Percentiles rank a stretch among this genome's conserved stretches.
Evolutionary conservation across 2,888 invertebrate species (phyloP).

Genomic region (Elaeidobius kamerunicus): DNA sequence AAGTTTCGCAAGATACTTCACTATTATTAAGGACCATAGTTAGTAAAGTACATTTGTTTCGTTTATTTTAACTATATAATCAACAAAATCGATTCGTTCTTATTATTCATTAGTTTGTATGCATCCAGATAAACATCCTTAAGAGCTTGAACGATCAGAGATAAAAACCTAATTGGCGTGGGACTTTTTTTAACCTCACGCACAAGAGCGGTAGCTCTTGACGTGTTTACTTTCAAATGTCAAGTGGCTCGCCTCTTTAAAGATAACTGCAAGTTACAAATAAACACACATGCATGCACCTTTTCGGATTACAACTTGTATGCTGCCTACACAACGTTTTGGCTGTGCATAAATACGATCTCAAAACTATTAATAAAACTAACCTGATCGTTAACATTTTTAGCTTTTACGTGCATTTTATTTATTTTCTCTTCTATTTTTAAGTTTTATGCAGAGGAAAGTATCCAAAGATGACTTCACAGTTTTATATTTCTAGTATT

Average conservation of each 20-base stretch:
- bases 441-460: no score
- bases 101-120: no score
- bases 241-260: conserved; percentile 15
- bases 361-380: no score
- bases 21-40: no score
- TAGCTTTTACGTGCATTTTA: no score
- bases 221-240: conserved; percentile 23
- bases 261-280: conserved; percentile 20
- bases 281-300: conserved; percentile 20
- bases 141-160: conserved; percentile 9
- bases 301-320: conserved; percentile 8
- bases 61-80: no score
- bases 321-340: background rate
- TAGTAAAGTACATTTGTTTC: no score
- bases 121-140: conserved; percentile 3
- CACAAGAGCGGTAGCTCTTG: conserved; percentile 22
- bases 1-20: background rate
- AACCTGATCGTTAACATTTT: background rate
- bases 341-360: no score
- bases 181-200: conserved; percentile 16
- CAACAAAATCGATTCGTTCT: no score
- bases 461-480: no score
- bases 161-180: conserved; percentile 24
- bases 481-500: no score
- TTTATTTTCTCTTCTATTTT: background rate